Evolutionary conservation across 2,797 vertebrate genomes (phyloP), one percentile per base, ranked within the genome.

Genomic region (Forpus xanthops): DNA sequence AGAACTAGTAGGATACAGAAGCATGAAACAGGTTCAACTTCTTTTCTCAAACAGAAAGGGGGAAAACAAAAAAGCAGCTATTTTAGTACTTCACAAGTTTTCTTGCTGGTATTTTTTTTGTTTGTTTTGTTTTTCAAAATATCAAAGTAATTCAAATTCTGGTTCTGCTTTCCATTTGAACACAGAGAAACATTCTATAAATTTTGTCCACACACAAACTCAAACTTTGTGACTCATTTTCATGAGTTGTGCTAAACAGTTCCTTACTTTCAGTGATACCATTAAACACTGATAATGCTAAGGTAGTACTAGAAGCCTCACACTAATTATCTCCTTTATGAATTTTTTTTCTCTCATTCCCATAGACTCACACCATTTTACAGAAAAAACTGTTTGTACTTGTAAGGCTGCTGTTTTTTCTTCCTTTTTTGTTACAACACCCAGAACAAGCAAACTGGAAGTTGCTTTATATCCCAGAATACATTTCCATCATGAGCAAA

Each of bases 21-120:
- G 23, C 28, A 76, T n/a, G 39, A 49, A 56, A 56, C 6, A 50
- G 4, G 17, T 66, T 84, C 27, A 53, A 12, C 41, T 45, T 33
- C 16, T 10, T 4, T 2, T 1, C 5, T 4, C 4, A 2, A 56
- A 15, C 0, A 72, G 30, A 74, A 67, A 11, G 12, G 11, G 9
- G 4, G 6, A 89, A 79, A 79, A 79, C 61, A 37, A 13, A 33
- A 47, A 31, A 76, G 1, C 7, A 58, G 23, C 33, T 58, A 41
- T 50, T 90, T 60, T 42, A 80, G 27, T 31, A 56, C 5, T 21
- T 11, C 11, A 39, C 19, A 41, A 15, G 42, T 73, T 85, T 31
- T 89, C 31, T 41, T 37, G 5, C 28, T 65, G 13, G 25, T 2
- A 35, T 47, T 30, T 76, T 70, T 14, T 42, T 47, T 24, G 31